Conservation (phyloP, 2,113 vertebrate species). For the Vidua chalybeata region DNA sequence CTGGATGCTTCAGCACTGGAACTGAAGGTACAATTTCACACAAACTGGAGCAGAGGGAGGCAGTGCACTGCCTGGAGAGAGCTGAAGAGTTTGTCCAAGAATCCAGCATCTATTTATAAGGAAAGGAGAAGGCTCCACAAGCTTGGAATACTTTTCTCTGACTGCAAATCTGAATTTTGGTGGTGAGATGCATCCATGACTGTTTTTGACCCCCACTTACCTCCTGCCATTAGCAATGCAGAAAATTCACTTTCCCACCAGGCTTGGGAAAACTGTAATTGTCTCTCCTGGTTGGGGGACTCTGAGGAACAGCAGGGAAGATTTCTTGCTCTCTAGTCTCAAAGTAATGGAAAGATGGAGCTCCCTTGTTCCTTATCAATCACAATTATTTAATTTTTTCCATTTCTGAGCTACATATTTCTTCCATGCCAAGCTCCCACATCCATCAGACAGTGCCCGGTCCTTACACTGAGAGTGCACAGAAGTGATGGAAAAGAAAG, state of each 20-base stretch:
- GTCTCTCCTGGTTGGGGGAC: background rate
- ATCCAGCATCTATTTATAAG: background rate
- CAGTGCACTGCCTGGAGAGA: rapidly evolving
- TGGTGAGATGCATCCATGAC: background rate
- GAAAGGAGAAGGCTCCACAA: background rate
- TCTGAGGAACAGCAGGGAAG: background rate
- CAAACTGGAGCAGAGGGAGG: background rate
- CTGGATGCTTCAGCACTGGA: background rate
- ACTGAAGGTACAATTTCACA: rapidly evolving
- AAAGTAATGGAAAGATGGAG: background rate
- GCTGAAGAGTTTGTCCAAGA: background rate
- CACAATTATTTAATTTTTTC: background rate
- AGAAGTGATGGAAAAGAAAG: background rate
- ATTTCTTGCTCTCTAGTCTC: background rate
- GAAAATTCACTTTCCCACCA: background rate
- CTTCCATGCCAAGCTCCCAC: background rate
- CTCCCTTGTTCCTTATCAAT: background rate
- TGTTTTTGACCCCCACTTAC: background rate
- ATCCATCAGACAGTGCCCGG: rapidly evolving
- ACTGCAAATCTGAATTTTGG: background rate
- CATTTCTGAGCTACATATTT: background rate
- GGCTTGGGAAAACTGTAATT: background rate
- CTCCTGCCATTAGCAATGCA: background rate
- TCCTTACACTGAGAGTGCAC: background rate
- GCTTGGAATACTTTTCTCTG: background rate